A percentile compares a stretch with the other conserved stretches of the same genome.
phyloP scores from a whole-genome alignment of 2,113 vertebrate species.

The Calyptommatus sinebrachiatus region DNA sequence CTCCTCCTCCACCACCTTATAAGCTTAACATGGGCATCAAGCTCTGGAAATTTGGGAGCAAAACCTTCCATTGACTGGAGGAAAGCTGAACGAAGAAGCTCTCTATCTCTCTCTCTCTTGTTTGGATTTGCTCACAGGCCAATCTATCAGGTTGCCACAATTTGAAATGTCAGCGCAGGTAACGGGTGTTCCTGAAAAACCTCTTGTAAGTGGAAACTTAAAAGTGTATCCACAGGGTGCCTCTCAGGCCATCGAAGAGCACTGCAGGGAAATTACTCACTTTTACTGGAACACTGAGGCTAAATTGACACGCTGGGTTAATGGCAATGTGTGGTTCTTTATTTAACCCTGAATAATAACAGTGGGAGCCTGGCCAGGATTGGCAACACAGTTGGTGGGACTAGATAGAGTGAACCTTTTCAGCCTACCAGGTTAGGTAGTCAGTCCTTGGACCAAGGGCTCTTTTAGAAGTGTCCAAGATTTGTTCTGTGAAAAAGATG shows the following conservation, averaged over 20 bases:
- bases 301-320: background rate
- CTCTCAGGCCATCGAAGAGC: background rate
- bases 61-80: too few relatives aligned
- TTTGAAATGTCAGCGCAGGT: background rate
- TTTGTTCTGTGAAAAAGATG: too few relatives aligned
- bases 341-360: background rate
- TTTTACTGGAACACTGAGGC: background rate
- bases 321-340: background rate
- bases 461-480: too few relatives aligned
- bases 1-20: background rate
- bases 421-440: background rate
- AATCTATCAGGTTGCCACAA: background rate
- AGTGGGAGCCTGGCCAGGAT: background rate
- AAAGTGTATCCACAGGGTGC: background rate
- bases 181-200: background rate
- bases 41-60: background rate
- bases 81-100: background rate
- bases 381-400: background rate
- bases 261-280: background rate
- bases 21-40: background rate
- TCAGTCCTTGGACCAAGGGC: too few relatives aligned
- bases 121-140: background rate
- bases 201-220: background rate
- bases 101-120: background rate
- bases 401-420: background rate